Conservation (phyloP, 2,888 invertebrate species). For the Adela reaumurella region DNA sequence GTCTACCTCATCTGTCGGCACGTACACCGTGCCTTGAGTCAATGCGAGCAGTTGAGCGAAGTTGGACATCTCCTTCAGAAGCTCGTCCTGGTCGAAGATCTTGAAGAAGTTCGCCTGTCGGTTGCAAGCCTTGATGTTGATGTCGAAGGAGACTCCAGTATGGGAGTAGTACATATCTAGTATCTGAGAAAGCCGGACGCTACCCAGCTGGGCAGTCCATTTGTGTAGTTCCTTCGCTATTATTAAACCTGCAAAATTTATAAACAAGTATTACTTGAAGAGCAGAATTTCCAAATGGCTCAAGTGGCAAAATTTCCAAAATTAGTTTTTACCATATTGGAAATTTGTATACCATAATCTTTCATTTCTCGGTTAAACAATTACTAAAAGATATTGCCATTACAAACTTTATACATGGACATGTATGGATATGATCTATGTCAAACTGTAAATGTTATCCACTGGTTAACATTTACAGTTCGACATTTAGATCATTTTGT, state of each 20-base stretch:
- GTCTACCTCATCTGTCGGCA: constrained; percentile 40
- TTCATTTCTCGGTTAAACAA: no score
- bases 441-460: no score
- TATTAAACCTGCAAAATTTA: constrained; percentile 51
- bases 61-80: constrained; percentile 36
- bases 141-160: constrained; percentile 56
- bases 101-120: constrained; percentile 41
- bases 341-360: no score
- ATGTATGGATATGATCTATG: no score
- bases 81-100: constrained; percentile 29
- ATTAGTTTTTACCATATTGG: neutral
- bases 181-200: constrained; percentile 58
- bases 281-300: no score
- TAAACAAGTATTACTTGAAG: no score
- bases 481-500: no score
- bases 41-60: constrained; percentile 40
- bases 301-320: no score
- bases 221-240: constrained; percentile 44
- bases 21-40: constrained; percentile 37
- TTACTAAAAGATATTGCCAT: neutral
- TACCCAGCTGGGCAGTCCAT: constrained; percentile 49
- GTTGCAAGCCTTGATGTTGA: constrained; percentile 55
- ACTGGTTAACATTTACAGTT: no score
- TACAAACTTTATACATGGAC: no score
- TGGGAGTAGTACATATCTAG: constrained; percentile 67